These are phyloP conservation scores for Leuctra nigra DNA, from an alignment of 2,888 invertebrate species.

Conservation along the genomic window DNA sequence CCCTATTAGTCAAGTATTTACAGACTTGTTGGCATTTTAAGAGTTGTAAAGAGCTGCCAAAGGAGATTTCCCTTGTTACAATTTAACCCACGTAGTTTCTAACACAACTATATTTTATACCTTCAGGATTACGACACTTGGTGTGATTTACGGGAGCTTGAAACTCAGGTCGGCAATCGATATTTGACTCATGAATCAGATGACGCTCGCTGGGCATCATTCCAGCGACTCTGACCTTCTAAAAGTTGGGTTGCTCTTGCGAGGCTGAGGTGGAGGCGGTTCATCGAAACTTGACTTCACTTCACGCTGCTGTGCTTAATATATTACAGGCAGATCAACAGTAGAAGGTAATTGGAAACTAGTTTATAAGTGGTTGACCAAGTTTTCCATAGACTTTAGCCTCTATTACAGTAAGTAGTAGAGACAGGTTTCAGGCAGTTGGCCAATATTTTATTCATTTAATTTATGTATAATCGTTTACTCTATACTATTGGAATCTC, in stretches of 20 bases:
- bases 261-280: constrained; percentile 20
- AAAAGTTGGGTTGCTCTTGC: constrained; percentile 26
- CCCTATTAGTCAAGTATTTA: too few species aligned
- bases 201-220: constrained; percentile 79
- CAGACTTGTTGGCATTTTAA: too few species aligned
- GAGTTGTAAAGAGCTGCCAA: too few species aligned
- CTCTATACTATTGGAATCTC: too few species aligned
- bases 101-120: too few species aligned
- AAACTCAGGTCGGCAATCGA: constrained; percentile 67
- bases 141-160: constrained; percentile 86
- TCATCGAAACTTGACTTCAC: constrained; percentile 20
- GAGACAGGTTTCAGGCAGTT: not conserved
- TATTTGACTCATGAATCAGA: constrained; percentile 91
- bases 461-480: too few species aligned
- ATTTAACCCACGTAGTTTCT: too few species aligned
- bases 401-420: too few species aligned
- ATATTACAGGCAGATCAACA: not conserved
- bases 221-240: constrained; percentile 33
- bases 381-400: not conserved
- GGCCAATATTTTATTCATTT: not conserved
- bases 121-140: constrained; percentile 82
- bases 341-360: not conserved
- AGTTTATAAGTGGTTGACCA: not conserved
- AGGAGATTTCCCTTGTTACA: too few species aligned
- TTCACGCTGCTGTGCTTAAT: not conserved